phyloP scores from a whole-genome alignment of 2,888 invertebrate species.

The Leptinotarsa tumamoca region DNA sequence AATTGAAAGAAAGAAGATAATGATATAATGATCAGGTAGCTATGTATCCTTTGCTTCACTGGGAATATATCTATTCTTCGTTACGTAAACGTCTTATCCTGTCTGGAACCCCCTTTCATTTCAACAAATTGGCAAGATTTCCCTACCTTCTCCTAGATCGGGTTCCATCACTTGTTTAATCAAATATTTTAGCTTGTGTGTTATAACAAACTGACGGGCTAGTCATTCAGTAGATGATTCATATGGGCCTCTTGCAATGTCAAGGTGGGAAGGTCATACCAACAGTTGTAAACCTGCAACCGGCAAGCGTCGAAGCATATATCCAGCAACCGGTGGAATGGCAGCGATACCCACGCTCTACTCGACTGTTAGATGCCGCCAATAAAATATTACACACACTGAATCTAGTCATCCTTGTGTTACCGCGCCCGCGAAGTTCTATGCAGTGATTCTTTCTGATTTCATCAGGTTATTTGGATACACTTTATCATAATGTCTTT shows the following conservation, averaged over 20 bases:
- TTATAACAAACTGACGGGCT: neutral
- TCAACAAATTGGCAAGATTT: no score
- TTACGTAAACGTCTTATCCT: no score
- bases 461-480: constrained; percentile 14
- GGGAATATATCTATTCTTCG: no score
- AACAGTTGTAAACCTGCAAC: constrained; percentile 18
- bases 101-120: no score
- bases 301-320: constrained; percentile 19
- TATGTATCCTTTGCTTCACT: no score
- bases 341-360: constrained; percentile 26
- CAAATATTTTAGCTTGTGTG: no score
- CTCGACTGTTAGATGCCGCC: constrained; percentile 22
- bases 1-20: no score
- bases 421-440: constrained; percentile 7
- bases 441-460: constrained; percentile 13
- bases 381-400: constrained; percentile 32
- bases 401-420: constrained; percentile 33
- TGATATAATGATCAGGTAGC: no score
- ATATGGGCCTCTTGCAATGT: constrained; percentile 27
- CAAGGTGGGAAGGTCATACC: constrained; percentile 35
- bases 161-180: no score
- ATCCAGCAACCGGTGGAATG: constrained; percentile 30
- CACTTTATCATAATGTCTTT: constrained; percentile 43
- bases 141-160: no score
- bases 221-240: constrained; percentile 5